These are phyloP conservation scores for Thereva nobilitata DNA, from an alignment of 2,888 invertebrate species.

Conservation along the genomic window DNA sequence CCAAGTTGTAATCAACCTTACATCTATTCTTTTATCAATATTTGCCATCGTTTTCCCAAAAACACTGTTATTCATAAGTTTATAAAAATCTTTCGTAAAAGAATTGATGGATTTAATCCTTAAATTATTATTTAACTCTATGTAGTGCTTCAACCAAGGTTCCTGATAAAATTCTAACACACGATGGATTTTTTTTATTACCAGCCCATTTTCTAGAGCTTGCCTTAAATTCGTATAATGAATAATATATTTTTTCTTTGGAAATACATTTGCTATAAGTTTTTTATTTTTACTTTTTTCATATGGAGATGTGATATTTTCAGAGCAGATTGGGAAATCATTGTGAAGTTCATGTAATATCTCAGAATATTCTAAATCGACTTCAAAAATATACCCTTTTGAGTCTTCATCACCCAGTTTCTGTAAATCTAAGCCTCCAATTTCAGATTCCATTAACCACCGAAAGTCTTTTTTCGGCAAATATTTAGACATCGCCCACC, in stretches of 20 bases:
- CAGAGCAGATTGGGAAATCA: conserved; percentile 47
- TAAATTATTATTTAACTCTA: conserved; percentile 35
- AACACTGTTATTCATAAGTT: conserved; percentile 16
- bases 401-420: conserved; percentile 23
- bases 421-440: background rate
- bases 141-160: conserved; percentile 48
- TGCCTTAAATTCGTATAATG: conserved; percentile 49
- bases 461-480: conserved; percentile 43
- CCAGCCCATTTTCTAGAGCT: conserved; percentile 34
- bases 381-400: conserved; percentile 47
- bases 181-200: conserved; percentile 46
- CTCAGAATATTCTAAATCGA: conserved; percentile 43
- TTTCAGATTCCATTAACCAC: conserved; percentile 36
- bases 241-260: conserved; percentile 48
- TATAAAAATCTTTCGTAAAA: conserved; percentile 16
- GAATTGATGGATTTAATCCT: background rate
- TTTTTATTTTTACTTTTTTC: conserved; percentile 41
- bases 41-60: conserved; percentile 37
- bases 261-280: conserved; percentile 45
- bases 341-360: conserved; percentile 46
- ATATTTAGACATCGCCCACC: conserved; percentile 39
- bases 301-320: conserved; percentile 41
- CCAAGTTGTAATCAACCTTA: conserved; percentile 54
- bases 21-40: conserved; percentile 45
- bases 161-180: conserved; percentile 49